phyloP scores from a whole-genome alignment of 2,113 vertebrate species.

The Cinclus cinclus region DNA sequence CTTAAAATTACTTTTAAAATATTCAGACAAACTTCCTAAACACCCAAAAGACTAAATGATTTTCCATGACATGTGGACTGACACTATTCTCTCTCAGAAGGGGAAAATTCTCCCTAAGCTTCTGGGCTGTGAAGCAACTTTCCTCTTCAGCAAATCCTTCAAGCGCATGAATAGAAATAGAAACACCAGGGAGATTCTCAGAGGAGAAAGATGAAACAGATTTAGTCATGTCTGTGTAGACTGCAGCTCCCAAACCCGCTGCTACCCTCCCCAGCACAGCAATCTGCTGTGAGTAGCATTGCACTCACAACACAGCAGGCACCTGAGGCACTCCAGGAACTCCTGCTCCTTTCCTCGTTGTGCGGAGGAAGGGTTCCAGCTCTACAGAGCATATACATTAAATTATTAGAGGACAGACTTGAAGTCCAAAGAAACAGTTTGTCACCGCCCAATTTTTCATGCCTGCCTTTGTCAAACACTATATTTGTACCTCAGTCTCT shows the following conservation, averaged over 20 bases:
- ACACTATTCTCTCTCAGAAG: background rate
- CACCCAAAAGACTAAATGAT: background rate
- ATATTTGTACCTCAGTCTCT: background rate
- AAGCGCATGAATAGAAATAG: rapidly evolving
- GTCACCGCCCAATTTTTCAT: background rate
- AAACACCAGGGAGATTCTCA: background rate
- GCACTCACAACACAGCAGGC: background rate
- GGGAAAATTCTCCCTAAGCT: background rate
- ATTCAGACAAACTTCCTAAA: background rate
- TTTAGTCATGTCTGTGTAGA: background rate
- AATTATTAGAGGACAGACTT: background rate
- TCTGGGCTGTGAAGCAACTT: background rate
- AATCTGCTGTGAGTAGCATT: background rate
- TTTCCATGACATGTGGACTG: background rate
- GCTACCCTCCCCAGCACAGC: background rate
- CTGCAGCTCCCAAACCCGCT: background rate
- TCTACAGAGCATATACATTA: background rate
- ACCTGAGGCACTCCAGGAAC: background rate
- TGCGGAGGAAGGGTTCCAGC: background rate
- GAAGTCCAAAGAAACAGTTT: background rate
- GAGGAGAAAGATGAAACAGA: background rate
- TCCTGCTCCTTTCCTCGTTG: background rate
- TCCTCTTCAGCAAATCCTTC: background rate
- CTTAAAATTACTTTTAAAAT: background rate
- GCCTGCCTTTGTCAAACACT: background rate